Base-by-base conservation (phyloP, 2,113 vertebrate genomes). In the Ranitomeya imitator region DNA sequence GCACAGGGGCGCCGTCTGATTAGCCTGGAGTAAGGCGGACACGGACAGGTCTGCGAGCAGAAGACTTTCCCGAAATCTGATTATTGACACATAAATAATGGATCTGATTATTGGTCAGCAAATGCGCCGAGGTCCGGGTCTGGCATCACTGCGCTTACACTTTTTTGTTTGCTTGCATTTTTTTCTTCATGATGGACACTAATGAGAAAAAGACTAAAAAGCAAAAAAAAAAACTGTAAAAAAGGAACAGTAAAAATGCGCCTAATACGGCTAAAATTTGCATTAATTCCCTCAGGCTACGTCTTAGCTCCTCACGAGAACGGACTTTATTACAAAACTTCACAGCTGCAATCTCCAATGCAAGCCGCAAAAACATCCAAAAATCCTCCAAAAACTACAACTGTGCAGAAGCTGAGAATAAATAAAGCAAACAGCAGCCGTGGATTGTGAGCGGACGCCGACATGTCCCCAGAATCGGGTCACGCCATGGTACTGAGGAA, bases 81-180 rank as follows among this genome's bases (percentile, higher is more conserved):
- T 71, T 54, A 51, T 16, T 26, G 73, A 51, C 83, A 31, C 51
- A 86, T 86, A 16, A 77, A 77, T 86, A 78, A 86, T 86, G 73
- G 19, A 86, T 86, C 4, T 23, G 57, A 60, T 77, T 18, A 51
- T 26, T 31, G 69, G 52, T 60, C 23, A 26, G 59, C n/a, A 57
- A 31, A 57, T 73, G 18, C 16, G 51, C 10, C 21, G 6, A 2
- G n/a, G 6, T 14, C 51, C 4, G 45, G 11, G 1, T 52, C 26
- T n/a, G 1, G 8, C 45, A 9, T 57, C 37, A 76, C 12, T 59
- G 23, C 12, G 57, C 11, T 45, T 26, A 76, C 13, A 59, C 6
- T 9, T 71, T 63, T 77, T 77, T 15, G 85, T 26, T 10, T 13
- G 23, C 73, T 78, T 61, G 26, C 57, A 61, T 52, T 63, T 86